Conservation (phyloP, 1,140 invertebrate genomes). For the Anastatus disparis region DNA sequence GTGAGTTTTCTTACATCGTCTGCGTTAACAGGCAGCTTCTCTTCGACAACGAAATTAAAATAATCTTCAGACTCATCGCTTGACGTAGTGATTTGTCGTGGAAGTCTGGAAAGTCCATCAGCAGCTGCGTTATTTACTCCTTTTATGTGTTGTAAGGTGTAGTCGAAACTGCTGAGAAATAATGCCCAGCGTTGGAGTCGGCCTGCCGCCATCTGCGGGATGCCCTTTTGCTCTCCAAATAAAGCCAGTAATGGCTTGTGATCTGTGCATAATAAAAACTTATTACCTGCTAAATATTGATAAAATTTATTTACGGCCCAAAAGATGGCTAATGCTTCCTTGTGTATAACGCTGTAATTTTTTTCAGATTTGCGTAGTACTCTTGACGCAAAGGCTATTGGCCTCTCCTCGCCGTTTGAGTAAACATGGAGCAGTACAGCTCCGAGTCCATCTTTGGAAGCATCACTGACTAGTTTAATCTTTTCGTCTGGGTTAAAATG, state of each 20-base stretch:
- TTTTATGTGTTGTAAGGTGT: conserved; percentile 26
- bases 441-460: too few species aligned
- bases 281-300: conserved; percentile 63
- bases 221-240: conserved; percentile 31
- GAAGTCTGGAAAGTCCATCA: neutral
- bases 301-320: conserved; percentile 53
- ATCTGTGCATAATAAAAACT: too few species aligned
- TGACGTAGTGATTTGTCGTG: neutral
- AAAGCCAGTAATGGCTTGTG: conserved; percentile 54
- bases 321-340: conserved; percentile 10
- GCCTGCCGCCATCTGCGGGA: conserved; percentile 27
- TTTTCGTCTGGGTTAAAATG: too few species aligned
- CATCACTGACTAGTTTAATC: too few species aligned
- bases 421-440: conserved; percentile 51
- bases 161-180: neutral
- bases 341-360: conserved; percentile 5
- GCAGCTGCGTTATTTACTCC: neutral
- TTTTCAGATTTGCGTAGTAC: conserved; percentile 14
- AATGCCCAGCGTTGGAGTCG: conserved; percentile 1
- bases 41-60: neutral
- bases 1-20: neutral
- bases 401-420: too few species aligned
- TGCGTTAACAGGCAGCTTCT: neutral
- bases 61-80: neutral
- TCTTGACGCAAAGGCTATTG: too few species aligned